Percentiles rank a stretch among this genome's conserved stretches.
These are phyloP conservation scores for Ornithoptera priamus DNA, from an alignment of 2,888 invertebrate genomes.

Conservation along the genomic window DNA sequence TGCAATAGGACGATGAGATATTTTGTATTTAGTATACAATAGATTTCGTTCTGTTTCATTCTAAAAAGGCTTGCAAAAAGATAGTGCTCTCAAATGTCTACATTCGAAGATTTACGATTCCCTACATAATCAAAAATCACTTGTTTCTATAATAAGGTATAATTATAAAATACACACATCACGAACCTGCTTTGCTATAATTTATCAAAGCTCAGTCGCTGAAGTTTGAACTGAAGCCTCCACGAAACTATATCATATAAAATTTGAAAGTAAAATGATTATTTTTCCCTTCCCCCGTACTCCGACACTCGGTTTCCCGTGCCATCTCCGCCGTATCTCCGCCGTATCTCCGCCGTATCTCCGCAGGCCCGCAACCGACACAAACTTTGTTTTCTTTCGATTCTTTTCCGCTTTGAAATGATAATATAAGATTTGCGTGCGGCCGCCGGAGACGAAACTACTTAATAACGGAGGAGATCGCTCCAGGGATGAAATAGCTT, in stretches of 20 bases:
- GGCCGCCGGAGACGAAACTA: not conserved
- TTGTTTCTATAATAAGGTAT: too few species aligned
- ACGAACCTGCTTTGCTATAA: too few species aligned
- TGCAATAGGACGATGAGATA: too few species aligned
- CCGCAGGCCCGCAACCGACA: slow-evolving; percentile 6
- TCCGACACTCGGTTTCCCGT: not conserved
- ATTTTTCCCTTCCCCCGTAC: slow-evolving; percentile 1
- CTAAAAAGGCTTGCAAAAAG: too few species aligned
- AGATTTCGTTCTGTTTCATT: too few species aligned
- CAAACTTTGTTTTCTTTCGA: slow-evolving; percentile 28
- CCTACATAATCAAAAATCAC: too few species aligned
- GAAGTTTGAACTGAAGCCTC: not conserved
- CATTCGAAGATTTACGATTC: too few species aligned
- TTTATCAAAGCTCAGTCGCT: not conserved
- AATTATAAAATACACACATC: too few species aligned
- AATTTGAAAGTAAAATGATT: slow-evolving; percentile 19
- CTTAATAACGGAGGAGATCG: too few species aligned
- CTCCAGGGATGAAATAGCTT: too few species aligned
- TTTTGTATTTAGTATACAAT: too few species aligned
- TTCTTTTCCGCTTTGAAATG: slow-evolving; percentile 27
- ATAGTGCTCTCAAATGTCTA: too few species aligned
- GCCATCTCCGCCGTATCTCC: slow-evolving; percentile 4
- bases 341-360: not conserved
- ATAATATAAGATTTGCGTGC: slow-evolving; percentile 19
- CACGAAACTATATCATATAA: not conserved